A percentile compares a stretch with the other conserved stretches of the same genome.
Evolutionary conservation across 2,113 vertebrate genomes (phyloP).

Genomic region (Muscicapa adusta): DNA sequence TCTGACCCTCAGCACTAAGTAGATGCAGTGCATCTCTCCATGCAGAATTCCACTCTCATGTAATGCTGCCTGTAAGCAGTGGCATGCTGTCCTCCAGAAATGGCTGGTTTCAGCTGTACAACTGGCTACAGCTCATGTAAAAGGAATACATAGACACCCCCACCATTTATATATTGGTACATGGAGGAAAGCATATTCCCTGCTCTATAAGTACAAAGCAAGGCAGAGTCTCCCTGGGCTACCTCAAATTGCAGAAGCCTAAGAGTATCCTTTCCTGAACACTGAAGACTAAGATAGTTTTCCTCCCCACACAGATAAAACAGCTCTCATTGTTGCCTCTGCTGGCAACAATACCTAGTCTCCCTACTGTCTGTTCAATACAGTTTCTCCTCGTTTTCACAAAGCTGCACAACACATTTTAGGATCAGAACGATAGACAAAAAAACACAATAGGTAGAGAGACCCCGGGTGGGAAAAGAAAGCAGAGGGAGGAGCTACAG

Average conservation of each 20-base stretch:
- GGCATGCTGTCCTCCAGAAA: neutral
- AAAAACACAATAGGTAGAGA: neutral
- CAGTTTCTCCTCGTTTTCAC: neutral
- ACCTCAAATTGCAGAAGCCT: neutral
- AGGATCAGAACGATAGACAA: neutral
- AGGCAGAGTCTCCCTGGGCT: neutral
- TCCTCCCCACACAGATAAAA: neutral
- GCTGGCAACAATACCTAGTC: neutral
- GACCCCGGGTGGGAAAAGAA: neutral
- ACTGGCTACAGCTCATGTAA: neutral
- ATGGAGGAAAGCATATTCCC: neutral
- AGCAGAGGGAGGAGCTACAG: neutral
- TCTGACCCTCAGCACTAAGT: neutral
- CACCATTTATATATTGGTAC: neutral
- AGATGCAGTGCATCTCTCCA: neutral
- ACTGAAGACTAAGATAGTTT: neutral
- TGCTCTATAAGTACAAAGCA: neutral
- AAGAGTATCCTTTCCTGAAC: neutral
- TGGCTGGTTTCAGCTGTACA: neutral
- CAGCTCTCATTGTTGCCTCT: neutral
- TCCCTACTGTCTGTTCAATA: neutral
- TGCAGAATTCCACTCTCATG: neutral
- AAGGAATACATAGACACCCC: neutral
- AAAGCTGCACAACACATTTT: neutral
- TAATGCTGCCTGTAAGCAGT: neutral